Conservation (phyloP, 2,888 invertebrate species). For the Eristalis pertinax region DNA sequence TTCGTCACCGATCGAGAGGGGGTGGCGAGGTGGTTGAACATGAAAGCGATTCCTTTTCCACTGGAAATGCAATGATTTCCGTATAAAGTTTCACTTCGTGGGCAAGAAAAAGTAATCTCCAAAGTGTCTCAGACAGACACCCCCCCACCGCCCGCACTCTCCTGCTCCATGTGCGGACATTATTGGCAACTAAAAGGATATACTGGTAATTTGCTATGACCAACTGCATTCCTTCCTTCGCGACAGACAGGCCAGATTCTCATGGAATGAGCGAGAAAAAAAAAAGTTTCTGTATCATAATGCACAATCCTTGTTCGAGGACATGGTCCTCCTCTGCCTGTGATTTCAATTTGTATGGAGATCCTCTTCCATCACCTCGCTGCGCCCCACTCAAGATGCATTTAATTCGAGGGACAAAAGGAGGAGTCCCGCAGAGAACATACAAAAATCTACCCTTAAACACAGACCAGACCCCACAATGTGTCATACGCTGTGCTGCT, state of each 20-base stretch:
- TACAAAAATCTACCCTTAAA: constrained; percentile 3
- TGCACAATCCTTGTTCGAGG: constrained; percentile 59
- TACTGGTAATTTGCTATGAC: constrained; percentile 65
- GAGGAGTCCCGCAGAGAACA: constrained; percentile 5
- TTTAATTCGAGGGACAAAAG: not conserved
- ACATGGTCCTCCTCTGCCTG: not conserved
- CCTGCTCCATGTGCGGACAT: constrained; percentile 18
- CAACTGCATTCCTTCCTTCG: constrained; percentile 48
- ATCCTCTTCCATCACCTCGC: not conserved
- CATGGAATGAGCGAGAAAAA: not conserved
- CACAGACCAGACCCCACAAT: constrained; percentile 32
- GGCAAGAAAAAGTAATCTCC: constrained; percentile 30
- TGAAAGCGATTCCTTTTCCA: not conserved
- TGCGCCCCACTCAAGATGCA: not conserved
- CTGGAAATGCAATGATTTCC: constrained; percentile 31
- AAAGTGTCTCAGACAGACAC: constrained; percentile 55
- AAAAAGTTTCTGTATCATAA: constrained; percentile 54
- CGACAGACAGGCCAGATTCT: not conserved
- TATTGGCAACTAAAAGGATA: constrained; percentile 56
- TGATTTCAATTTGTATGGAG: not conserved
- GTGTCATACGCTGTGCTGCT: no score
- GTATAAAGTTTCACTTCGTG: constrained; percentile 39
- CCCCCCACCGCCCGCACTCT: not conserved
- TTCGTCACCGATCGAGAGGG: constrained; percentile 25
- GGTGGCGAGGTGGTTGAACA: not conserved